A percentile compares a stretch with the other conserved stretches of the same genome.
These are phyloP conservation scores for Molossus alvarezi DNA, from an alignment of 2,797 vertebrate genomes.

Conservation along the genomic window DNA sequence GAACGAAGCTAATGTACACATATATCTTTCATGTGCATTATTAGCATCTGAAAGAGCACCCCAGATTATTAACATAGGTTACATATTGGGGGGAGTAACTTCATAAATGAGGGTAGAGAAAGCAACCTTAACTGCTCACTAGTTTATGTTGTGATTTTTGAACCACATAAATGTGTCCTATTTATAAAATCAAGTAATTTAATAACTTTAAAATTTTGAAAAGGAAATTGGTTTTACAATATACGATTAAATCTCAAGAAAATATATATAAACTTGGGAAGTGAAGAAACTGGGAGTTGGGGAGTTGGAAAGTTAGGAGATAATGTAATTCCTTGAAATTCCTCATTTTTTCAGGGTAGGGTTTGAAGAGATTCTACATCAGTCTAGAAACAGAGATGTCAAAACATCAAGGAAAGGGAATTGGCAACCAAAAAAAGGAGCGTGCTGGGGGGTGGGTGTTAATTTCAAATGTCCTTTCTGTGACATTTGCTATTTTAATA, in stretches of 20 bases:
- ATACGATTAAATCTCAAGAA: conserved; percentile 15
- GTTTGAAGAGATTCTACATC: neutral
- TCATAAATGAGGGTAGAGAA: neutral
- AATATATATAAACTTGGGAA: neutral
- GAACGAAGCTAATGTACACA: fast-evolving
- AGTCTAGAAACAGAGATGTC: neutral
- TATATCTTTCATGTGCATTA: neutral
- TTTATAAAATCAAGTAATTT: conserved; percentile 14
- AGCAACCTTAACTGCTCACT: neutral
- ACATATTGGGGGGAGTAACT: neutral
- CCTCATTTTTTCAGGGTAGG: neutral
- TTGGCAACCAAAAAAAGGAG: neutral
- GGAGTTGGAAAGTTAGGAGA: neutral
- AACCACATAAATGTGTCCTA: neutral
- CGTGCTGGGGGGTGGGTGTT: fast-evolving
- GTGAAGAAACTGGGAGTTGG: neutral
- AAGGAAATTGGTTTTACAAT: neutral
- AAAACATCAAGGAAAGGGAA: neutral
- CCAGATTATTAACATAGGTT: neutral
- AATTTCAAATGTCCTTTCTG: neutral
- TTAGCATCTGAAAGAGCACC: neutral
- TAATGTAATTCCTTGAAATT: neutral
- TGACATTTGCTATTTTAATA: neutral
- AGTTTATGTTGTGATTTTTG: conserved; percentile 30
- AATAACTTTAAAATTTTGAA: neutral